Conservation (phyloP, 2,888 invertebrate genomes). For the Sthenelais limicola region DNA sequence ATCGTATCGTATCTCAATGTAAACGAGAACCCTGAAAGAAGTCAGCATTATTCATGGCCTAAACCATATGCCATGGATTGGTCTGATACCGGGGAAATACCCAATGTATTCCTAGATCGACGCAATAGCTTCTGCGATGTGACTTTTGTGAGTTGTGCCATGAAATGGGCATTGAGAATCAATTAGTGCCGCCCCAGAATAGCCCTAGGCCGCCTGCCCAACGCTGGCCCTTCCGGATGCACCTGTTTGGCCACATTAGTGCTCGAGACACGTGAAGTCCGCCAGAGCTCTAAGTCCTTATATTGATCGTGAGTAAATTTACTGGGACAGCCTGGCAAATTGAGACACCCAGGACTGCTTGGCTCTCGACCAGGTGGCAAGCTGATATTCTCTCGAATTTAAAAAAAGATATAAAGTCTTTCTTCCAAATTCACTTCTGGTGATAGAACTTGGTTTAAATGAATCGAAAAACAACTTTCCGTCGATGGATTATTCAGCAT, state of each 20-base stretch:
- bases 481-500: too few species aligned
- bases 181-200: conserved; percentile 2
- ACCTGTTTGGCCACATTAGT: conserved; percentile 22
- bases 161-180: conserved; percentile 33
- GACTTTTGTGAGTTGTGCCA: conserved; percentile 2
- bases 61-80: too few species aligned
- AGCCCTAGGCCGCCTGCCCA: not conserved
- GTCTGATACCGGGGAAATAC: too few species aligned
- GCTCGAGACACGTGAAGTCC: conserved; percentile 13
- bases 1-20: too few species aligned
- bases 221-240: not conserved
- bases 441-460: too few species aligned
- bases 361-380: conserved; percentile 5
- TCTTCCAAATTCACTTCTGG: too few species aligned
- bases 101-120: too few species aligned
- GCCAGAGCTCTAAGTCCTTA: conserved; percentile 28
- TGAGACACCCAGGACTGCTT: conserved; percentile 31
- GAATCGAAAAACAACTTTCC: too few species aligned
- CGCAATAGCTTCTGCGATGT: conserved; percentile 5
- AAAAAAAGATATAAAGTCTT: too few species aligned
- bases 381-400: too few species aligned
- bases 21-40: too few species aligned
- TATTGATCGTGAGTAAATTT: conserved; percentile 36
- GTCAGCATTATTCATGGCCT: too few species aligned
- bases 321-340: conserved; percentile 28